Evolutionary conservation across 2,888 invertebrate species (phyloP), one percentile per base, ranked within the genome.

Genomic region (Eupeodes luniger): DNA sequence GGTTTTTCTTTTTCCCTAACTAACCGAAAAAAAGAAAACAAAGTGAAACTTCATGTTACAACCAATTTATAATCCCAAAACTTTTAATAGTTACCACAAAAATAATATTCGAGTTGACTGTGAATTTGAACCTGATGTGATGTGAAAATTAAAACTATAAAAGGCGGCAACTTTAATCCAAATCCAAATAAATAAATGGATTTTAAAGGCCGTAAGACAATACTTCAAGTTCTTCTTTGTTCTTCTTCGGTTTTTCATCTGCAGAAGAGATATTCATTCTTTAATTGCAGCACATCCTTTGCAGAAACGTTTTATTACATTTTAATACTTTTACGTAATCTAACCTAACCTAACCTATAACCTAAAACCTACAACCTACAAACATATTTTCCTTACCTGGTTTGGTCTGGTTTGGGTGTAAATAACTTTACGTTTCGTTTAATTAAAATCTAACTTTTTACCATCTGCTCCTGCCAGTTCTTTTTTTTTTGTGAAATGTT

Each of bases 371-470:
- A 40, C 5, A 40, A 40, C 40, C 9, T 40, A 40, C 40, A 40
- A 7, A 40, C 40, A 40, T 40, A 40, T 5, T 9, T 40, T 7
- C 6, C 40, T 40, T 27, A 27, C 27, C 27, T 5, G 16, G 1
- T 12, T 57, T 7, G 1, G 16, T 7, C 55, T n/a, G 59, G 12
- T 16, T 34, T 19, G 49, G 47, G 34, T 66, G 57, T 72, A 61
- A 44, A 83, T 74, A 83, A 78, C 70, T 83, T 74, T 74, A 14
- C 70, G 78, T 51, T 83, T 66, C 59, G 72, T 83, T 83, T 83
- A 83, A 83, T 83, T 83, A 83, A 83, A 83, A 83, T 74, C 72
- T 64, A 61, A 78, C 83, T 83, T 67, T 66, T 47, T 59, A 44
- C 66, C 78, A 78, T 53, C 66, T 83, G 53, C 69, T 44, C n/a